Evolutionary conservation across 2,113 vertebrate species (phyloP), one percentile per base, ranked within the genome.

Genomic region (Corythoichthys haematopterus): DNA sequence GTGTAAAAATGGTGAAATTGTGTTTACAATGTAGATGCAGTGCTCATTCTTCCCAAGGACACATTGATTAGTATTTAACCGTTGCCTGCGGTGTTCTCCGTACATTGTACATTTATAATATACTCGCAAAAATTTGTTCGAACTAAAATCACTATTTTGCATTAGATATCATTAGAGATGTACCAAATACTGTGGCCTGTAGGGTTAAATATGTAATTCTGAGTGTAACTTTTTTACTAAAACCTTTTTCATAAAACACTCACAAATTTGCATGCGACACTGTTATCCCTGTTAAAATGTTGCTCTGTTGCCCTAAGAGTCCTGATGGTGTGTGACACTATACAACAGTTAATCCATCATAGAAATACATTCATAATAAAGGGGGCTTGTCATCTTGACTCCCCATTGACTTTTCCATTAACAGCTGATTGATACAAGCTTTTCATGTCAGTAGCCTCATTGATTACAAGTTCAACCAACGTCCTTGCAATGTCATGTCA

Each of bases 341-440:
- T 72, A 38, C 55, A 40, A 6, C 66, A 65, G 45, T 58, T 67
- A 71, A 88, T 83, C 85, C 83, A 88, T 88, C 79, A 86, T 80
- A 81, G 66, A 87, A 86, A 91, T 81, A 70, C 80, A 90, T 87
- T 82, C 82, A 88, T 89, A 91, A 91, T 88, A 85, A 89, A 88
- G 77, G 6, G 79, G 72, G 60, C 62, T 48, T 78, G 81, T 76
- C 80, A 67, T 85, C 84, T 69, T 86, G 83, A 88, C 80, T 84
- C 62, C 63, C 14, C 7, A 92, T 91, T 37, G 90, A 91, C 89
- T 89, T 90, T 36, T 45, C 78, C 76, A 85, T 90, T 88, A 90
- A 78, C 66, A 52, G 76, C 78, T 90, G 88, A 91, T 89, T 89
- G 85, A 92, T 90, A 88, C 87, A 89, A 87, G 88, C 82, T 77